Conservation (phyloP, 2,888 invertebrate genomes). For the Gordius sp. region DNA sequence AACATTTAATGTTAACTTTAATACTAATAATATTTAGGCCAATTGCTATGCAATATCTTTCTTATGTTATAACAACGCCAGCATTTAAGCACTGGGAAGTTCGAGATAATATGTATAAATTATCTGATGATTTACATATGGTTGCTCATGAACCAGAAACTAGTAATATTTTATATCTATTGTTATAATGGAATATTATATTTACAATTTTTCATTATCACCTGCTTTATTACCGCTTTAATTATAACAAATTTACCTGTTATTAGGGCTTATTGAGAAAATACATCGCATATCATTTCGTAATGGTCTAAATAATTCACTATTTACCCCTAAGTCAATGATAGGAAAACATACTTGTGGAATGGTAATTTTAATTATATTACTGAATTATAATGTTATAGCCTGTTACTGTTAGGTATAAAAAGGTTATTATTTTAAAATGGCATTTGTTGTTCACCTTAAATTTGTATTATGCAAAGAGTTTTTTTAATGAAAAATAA, state of each 20-base stretch:
- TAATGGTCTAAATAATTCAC: background rate
- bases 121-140: background rate
- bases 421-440: background rate
- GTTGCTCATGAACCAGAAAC: background rate
- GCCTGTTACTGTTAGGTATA: background rate
- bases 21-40: slow-evolving; percentile 1
- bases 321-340: slow-evolving; percentile 2
- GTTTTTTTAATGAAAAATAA: too few relatives aligned
- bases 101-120: background rate
- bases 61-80: background rate
- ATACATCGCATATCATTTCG: background rate
- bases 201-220: too few relatives aligned
- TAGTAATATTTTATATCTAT: background rate
- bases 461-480: too few relatives aligned
- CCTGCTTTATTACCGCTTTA: too few relatives aligned
- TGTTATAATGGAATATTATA: too few relatives aligned
- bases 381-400: background rate
- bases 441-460: too few relatives aligned
- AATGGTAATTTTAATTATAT: slow-evolving; percentile 2
- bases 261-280: slow-evolving; percentile 1
- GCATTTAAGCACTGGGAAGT: slow-evolving; percentile 15
- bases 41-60: slow-evolving; percentile 1
- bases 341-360: slow-evolving; percentile 11
- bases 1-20: slow-evolving; percentile 6
- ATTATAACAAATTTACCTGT: background rate